Base-by-base conservation (phyloP, 2,113 vertebrate species). In the Aspidoscelis tigris region DNA sequence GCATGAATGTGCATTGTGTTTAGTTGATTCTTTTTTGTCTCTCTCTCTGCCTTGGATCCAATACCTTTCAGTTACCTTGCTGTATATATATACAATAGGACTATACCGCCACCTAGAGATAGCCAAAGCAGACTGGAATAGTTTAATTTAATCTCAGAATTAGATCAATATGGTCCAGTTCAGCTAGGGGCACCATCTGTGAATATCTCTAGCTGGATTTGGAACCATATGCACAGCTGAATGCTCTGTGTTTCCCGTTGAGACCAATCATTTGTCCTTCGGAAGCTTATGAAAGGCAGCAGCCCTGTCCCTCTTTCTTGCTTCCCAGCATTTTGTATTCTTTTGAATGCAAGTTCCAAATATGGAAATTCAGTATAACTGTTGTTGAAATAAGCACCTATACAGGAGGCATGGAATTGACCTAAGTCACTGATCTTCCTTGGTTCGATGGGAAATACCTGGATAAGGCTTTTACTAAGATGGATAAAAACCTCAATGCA, bases 71-170 rank as follows among this genome's bases (percentile, higher is more conserved):
- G 9, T 8, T 2, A 4, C 39, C 16, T 0, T 0, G 7, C 39
- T 2, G 0, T 5, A 78, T 77, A 71, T 2, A 0, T 33, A 81
- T 0, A 2, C 8, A 50, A 5, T 50, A 6, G 90, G 79, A 85
- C 53, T 5, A 85, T 88, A 87, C 85, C 90, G 88, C 93, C 93
- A 89, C 80, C 93, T 92, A 88, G 89, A 90, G 93, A 89, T 6
- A 0, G 50, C 71, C 55, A 9, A n/a, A 78, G 21, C 2, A 0
- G 81, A 89, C 10, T 11, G 80, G 87, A 92, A 53, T 65, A 5
- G 0, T n/a, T 1, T 7, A 50, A 55, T n/a, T 41, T 14, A 79
- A 78, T 22, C 26, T 64, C 24, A 44, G n/a, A 21, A 47, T 74
- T 41, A 66, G 41, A 73, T 33, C 5, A 8, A 2, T 33, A 22